phyloP scores from a whole-genome alignment of 2,888 invertebrate species.

The Monopis laevigella region DNA sequence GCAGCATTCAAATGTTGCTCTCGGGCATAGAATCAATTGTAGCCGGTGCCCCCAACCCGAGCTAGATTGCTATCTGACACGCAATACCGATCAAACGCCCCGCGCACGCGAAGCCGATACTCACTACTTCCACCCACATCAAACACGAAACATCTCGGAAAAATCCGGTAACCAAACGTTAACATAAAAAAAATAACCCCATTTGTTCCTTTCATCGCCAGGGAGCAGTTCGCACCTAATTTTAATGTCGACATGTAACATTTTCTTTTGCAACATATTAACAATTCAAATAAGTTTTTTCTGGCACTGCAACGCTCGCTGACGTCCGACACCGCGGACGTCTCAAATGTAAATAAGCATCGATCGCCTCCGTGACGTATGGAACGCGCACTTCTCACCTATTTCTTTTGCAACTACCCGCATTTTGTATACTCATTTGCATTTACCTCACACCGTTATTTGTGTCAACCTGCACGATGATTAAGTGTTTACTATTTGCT shows the following conservation, averaged over 20 bases:
- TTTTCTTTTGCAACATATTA: constrained; percentile 56
- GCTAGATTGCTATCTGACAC: constrained; percentile 54
- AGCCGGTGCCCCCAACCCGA: constrained; percentile 41
- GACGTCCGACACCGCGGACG: constrained; percentile 54
- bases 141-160: constrained; percentile 8
- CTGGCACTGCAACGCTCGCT: constrained; percentile 49
- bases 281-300: constrained; percentile 60
- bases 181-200: constrained; percentile 16
- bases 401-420: constrained; percentile 61
- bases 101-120: constrained; percentile 43
- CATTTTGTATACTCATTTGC: constrained; percentile 16
- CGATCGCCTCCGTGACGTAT: constrained; percentile 57
- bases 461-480: constrained; percentile 9
- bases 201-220: constrained; percentile 37
- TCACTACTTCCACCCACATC: neutral
- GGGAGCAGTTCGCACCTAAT: constrained; percentile 44
- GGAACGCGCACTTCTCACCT: constrained; percentile 59
- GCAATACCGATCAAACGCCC: constrained; percentile 54
- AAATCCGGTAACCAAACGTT: neutral
- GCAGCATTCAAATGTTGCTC: constrained; percentile 13
- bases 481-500: constrained; percentile 2
- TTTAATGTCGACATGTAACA: constrained; percentile 48
- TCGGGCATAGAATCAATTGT: constrained; percentile 46
- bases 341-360: constrained; percentile 61
- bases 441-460: constrained; percentile 8